Evolutionary conservation across 2,888 invertebrate genomes (phyloP).

Genomic region (Philereme vetulata): DNA sequence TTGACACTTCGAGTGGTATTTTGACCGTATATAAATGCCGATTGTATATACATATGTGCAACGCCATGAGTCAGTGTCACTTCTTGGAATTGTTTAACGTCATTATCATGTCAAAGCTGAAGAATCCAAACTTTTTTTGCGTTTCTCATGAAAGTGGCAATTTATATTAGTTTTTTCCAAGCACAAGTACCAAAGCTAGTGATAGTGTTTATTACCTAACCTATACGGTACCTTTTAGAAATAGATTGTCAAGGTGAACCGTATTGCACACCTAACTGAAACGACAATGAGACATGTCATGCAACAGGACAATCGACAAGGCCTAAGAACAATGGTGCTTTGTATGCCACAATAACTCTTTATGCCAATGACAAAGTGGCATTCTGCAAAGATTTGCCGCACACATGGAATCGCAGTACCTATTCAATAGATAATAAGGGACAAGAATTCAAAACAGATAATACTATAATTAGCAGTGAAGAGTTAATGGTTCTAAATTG

Average conservation of each 20-base stretch:
- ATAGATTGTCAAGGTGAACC: slow-evolving; percentile 55
- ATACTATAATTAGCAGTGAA: slow-evolving; percentile 13
- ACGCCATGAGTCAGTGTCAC: slow-evolving; percentile 5
- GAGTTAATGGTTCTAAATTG: slow-evolving; percentile 8
- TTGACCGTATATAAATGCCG: slow-evolving; percentile 14
- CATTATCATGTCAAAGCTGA: too few relatives aligned
- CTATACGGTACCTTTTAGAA: slow-evolving; percentile 30
- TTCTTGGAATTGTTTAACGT: slow-evolving; percentile 4
- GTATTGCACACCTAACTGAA: slow-evolving; percentile 41
- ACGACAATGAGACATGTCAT: slow-evolving; percentile 52
- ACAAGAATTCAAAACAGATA: slow-evolving; percentile 25
- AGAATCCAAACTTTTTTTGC: too few relatives aligned
- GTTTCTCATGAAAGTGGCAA: too few relatives aligned
- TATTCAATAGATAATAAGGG: slow-evolving; percentile 28
- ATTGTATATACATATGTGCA: slow-evolving; percentile 9
- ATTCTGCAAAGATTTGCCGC: slow-evolving; percentile 75
- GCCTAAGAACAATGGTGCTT: slow-evolving; percentile 66
- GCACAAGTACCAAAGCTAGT: too few relatives aligned
- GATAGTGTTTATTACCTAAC: neutral
- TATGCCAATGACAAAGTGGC: slow-evolving; percentile 70
- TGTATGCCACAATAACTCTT: slow-evolving; percentile 69
- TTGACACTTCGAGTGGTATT: slow-evolving; percentile 29
- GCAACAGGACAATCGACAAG: slow-evolving; percentile 70
- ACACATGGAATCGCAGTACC: slow-evolving; percentile 45
- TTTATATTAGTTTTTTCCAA: too few relatives aligned